Conservation (phyloP, 1,140 invertebrate genomes). For the Drosophila lini region DNA sequence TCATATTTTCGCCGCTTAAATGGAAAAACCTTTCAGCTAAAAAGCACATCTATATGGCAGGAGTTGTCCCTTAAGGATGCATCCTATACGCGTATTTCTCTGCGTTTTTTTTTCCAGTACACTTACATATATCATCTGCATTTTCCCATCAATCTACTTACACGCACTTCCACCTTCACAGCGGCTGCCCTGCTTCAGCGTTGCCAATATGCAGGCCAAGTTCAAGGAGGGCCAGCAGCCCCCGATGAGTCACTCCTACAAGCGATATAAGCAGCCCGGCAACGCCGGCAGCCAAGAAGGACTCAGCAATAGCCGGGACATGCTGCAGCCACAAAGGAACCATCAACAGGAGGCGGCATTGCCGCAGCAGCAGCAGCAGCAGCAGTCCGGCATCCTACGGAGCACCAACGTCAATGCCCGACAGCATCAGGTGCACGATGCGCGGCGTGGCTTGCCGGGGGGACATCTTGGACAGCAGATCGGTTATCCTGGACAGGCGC, state of each 20-base stretch:
- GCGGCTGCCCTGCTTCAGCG: slow-evolving; percentile 76
- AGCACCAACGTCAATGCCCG: slow-evolving; percentile 31
- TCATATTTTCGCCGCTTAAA: not conserved
- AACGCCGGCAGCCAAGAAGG: slow-evolving; percentile 22
- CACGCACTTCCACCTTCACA: slow-evolving; percentile 7
- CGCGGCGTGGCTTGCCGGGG: not conserved
- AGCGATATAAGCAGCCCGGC: slow-evolving; percentile 55
- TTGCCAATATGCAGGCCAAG: slow-evolving; percentile 66
- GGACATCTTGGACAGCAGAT: not conserved
- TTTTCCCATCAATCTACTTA: not conserved
- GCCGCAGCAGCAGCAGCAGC: slow-evolving; percentile 8
- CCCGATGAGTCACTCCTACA: slow-evolving; percentile 65
- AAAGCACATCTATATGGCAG: not conserved
- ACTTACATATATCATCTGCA: not conserved
- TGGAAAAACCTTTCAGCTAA: slow-evolving; percentile 20
- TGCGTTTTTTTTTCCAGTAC: too few relatives aligned
- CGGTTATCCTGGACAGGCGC: slow-evolving; percentile 36
- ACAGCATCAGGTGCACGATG: slow-evolving; percentile 67
- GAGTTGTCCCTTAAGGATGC: not conserved
- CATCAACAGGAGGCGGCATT: not conserved
- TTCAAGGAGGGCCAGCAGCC: slow-evolving; percentile 56
- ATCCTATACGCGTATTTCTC: not conserved
- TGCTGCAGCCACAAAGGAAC: not conserved
- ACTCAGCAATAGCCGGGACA: not conserved
- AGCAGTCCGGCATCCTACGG: slow-evolving; percentile 17